Evolutionary conservation across 2,113 vertebrate species (phyloP).

Genomic region (Narcine bancroftii): DNA sequence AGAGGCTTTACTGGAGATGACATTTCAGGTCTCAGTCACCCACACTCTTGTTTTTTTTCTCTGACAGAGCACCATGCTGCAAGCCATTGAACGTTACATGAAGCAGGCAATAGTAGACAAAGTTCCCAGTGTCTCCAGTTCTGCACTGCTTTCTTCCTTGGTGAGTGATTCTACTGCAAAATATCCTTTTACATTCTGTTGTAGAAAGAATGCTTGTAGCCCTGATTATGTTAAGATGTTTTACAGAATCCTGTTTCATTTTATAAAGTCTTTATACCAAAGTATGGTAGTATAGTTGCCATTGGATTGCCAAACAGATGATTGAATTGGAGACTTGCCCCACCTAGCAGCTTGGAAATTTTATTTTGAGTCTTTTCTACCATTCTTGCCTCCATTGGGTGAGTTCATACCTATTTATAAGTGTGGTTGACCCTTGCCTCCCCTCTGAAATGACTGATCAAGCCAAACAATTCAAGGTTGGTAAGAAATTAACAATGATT

Average conservation of each 20-base stretch:
- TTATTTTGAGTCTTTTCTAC: no score
- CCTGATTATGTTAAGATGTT: background rate
- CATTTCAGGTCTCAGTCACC: background rate
- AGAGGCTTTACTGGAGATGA: background rate
- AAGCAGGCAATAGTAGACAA: conserved; percentile 73
- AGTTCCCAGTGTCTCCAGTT: conserved; percentile 71
- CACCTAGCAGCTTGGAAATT: no score
- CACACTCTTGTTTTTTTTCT: background rate
- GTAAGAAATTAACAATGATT: no score
- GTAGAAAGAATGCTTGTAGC: background rate
- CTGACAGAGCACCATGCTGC: conserved; percentile 65
- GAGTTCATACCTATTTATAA: no score
- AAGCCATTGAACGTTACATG: conserved; percentile 72
- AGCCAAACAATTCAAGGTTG: no score
- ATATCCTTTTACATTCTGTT: background rate
- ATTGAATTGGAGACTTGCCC: no score
- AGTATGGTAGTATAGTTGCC: background rate
- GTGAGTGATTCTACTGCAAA: conserved; percentile 46
- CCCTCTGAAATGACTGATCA: no score
- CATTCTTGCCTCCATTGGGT: no score
- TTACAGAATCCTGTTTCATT: background rate
- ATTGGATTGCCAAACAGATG: no score
- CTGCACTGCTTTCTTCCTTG: conserved; percentile 67
- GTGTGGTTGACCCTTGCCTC: no score
- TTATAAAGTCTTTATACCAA: no score